phyloP scores from a whole-genome alignment of 2,113 vertebrate species.

The Macrotus californicus region DNA sequence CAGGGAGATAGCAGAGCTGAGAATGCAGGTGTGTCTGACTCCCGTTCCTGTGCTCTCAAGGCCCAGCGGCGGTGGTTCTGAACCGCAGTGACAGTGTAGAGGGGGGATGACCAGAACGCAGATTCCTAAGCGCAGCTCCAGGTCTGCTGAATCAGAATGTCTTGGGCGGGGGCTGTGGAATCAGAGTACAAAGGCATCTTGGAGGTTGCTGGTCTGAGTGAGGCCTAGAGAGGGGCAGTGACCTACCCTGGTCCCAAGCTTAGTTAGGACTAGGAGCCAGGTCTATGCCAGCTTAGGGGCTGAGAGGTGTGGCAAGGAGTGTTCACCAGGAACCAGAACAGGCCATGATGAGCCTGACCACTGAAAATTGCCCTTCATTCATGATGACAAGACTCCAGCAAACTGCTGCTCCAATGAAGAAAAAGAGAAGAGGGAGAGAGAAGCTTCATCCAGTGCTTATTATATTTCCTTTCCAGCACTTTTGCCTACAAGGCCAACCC shows the following conservation, averaged over 20 bases:
- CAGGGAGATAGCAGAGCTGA: not conserved
- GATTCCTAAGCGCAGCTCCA: not conserved
- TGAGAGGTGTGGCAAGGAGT: not conserved
- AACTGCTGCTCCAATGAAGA: not conserved
- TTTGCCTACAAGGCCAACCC: constrained; percentile 57
- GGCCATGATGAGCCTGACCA: not conserved
- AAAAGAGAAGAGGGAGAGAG: not conserved
- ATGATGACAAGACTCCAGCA: not conserved
- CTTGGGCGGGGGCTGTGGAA: not conserved
- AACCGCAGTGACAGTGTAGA: not conserved
- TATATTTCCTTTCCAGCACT: constrained; percentile 35
- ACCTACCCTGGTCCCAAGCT: not conserved
- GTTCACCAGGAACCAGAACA: not conserved
- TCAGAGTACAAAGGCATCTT: not conserved
- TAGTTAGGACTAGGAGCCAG: not conserved
- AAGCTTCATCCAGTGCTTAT: not conserved
- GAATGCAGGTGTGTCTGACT: not conserved
- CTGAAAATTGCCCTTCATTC: not conserved
- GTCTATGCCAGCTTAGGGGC: not conserved
- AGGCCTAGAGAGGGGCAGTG: not conserved
- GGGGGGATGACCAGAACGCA: not conserved
- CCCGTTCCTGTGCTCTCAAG: not conserved
- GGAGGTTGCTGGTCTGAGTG: not conserved
- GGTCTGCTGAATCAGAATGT: not conserved
- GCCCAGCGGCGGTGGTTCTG: not conserved